Conservation (phyloP, 2,113 vertebrate genomes). For the Otocyon megalotis region DNA sequence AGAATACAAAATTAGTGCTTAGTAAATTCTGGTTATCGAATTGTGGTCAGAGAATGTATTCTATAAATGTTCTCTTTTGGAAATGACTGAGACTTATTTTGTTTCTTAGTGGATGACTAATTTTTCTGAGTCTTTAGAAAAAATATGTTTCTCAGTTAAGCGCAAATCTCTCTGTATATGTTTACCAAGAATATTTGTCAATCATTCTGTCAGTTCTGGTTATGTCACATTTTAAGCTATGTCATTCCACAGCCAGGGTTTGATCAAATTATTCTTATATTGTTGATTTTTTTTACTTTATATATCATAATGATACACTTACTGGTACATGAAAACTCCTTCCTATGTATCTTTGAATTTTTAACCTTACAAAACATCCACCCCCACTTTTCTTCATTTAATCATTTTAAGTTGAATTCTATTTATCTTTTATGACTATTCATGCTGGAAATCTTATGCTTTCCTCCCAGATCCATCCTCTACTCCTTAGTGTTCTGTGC, state of each 20-base stretch:
- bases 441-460: not conserved
- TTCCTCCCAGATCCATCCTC: not conserved
- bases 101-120: slow-evolving; percentile 23
- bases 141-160: not conserved
- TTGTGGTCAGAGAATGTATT: not conserved
- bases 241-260: not conserved
- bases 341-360: not conserved
- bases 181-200: not conserved
- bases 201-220: not conserved
- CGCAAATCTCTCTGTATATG: not conserved
- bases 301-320: not conserved
- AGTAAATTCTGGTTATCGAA: slow-evolving; percentile 50
- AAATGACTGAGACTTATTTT: slow-evolving; percentile 52
- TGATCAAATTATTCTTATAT: not conserved
- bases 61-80: slow-evolving; percentile 32
- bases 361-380: not conserved
- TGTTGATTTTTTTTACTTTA: not conserved
- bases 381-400: not conserved
- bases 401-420: slow-evolving; percentile 1
- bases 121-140: not conserved
- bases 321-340: not conserved
- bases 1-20: slow-evolving; percentile 66
- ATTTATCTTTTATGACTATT: not conserved
- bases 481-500: not conserved
- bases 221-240: not conserved